phyloP scores from a whole-genome alignment of 2,888 invertebrate species.

The Cephus pulcher region DNA sequence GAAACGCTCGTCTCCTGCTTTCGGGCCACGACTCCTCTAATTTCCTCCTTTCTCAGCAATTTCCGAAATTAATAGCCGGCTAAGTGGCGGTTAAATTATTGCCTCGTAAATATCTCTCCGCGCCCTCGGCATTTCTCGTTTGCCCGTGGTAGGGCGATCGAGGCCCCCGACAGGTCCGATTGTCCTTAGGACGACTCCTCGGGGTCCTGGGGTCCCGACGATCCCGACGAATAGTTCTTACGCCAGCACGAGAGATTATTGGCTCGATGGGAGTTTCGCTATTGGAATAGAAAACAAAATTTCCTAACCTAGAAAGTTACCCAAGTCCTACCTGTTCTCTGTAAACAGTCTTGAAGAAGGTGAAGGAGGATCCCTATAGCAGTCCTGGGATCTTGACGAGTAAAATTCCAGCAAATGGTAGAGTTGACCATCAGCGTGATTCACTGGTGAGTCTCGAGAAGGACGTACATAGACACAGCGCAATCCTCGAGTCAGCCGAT shows the following conservation, averaged over 20 bases:
- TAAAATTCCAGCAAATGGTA: neutral
- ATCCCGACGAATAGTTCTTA: neutral
- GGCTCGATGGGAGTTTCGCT: neutral
- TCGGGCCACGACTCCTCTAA: conserved; percentile 37
- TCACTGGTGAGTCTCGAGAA: neutral
- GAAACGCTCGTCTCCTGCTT: neutral
- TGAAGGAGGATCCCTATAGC: neutral
- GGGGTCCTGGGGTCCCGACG: neutral
- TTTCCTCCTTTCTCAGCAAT: conserved; percentile 63
- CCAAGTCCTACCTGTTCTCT: neutral
- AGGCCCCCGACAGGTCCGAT: conserved; percentile 26
- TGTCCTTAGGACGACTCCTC: conserved; percentile 28
- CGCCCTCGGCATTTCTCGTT: conserved; percentile 48
- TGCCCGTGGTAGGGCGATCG: conserved; percentile 18
- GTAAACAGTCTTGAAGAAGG: neutral
- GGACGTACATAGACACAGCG: neutral
- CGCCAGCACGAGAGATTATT: neutral
- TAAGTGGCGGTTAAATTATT: conserved; percentile 67
- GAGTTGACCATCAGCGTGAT: neutral
- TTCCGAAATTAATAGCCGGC: conserved; percentile 65
- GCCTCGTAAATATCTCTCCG: conserved; percentile 65
- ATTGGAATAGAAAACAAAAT: neutral
- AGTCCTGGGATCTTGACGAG: neutral
- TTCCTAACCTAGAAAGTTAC: neutral
- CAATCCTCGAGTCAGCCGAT: neutral